Evolutionary conservation across 2,797 vertebrate species (phyloP).

Genomic region (Lepidocolaptes lacrymiger): DNA sequence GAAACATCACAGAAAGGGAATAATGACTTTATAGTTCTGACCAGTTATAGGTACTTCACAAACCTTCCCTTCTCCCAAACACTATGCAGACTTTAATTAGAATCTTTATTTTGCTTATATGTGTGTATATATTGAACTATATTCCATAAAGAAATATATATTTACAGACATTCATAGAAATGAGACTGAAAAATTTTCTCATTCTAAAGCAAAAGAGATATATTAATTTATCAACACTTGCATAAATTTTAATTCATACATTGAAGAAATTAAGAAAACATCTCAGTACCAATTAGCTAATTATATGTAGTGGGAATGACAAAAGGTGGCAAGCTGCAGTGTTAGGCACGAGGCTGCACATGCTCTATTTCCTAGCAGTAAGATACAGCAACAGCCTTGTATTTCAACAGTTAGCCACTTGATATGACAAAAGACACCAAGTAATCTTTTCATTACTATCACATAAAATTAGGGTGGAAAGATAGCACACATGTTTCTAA

Average conservation of each 20-base stretch:
- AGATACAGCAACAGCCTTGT: background rate
- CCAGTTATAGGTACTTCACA: accelerated
- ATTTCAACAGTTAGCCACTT: slow-evolving; percentile 23
- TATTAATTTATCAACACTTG: background rate
- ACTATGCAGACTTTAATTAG: background rate
- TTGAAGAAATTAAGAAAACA: background rate
- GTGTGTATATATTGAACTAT: background rate
- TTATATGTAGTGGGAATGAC: background rate
- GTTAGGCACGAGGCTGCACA: background rate
- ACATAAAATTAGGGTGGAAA: background rate
- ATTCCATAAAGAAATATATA: background rate
- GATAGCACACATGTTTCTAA: slow-evolving; percentile 30
- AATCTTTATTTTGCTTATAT: background rate
- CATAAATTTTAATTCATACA: background rate
- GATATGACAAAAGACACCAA: slow-evolving; percentile 2
- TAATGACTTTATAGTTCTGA: background rate
- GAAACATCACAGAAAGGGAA: background rate
- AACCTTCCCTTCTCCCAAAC: accelerated
- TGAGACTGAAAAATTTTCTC: background rate
- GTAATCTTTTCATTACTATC: slow-evolving; percentile 19
- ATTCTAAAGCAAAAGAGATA: background rate
- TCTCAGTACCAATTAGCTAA: background rate
- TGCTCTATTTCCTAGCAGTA: background rate
- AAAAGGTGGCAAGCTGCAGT: background rate
- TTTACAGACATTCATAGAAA: background rate